Evolutionary conservation across 2,888 invertebrate genomes (phyloP).

Genomic region (Andrena praecox): DNA sequence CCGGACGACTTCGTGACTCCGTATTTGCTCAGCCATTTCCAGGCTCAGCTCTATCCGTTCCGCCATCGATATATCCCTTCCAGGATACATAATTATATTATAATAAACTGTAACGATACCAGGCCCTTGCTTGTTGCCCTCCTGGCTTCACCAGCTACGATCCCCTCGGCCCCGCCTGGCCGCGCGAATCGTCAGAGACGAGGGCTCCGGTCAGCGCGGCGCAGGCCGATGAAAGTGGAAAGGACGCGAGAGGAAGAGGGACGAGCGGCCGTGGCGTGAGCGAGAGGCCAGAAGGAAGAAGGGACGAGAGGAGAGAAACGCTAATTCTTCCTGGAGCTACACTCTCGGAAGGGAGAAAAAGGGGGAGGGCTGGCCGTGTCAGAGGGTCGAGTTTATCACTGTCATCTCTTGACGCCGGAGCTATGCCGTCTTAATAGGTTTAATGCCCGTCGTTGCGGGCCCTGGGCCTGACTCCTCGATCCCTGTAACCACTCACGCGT

Average conservation of each 20-base stretch:
- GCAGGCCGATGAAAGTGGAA: slow-evolving; percentile 2
- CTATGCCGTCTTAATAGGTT: slow-evolving; percentile 77
- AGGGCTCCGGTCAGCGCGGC: slow-evolving; percentile 18
- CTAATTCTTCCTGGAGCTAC: slow-evolving; percentile 64
- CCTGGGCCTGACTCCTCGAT: slow-evolving; percentile 65
- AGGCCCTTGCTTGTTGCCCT: slow-evolving; percentile 61
- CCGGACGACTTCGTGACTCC: slow-evolving; percentile 83
- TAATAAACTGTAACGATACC: slow-evolving; percentile 84
- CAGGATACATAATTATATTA: slow-evolving; percentile 84
- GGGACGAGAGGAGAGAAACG: slow-evolving; percentile 44
- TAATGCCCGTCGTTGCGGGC: slow-evolving; percentile 74
- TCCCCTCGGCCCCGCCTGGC: slow-evolving; percentile 53
- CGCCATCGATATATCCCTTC: slow-evolving; percentile 78
- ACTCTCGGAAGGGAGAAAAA: slow-evolving; percentile 6
- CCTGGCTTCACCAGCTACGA: slow-evolving; percentile 47
- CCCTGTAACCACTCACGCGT: slow-evolving; percentile 63
- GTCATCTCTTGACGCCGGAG: slow-evolving; percentile 78
- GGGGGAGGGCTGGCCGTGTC: slow-evolving; percentile 69
- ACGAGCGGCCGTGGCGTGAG: slow-evolving; percentile 9
- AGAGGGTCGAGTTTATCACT: slow-evolving; percentile 80
- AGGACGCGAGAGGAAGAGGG: slow-evolving; percentile 9
- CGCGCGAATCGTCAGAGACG: slow-evolving; percentile 17
- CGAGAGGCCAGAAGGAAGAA: slow-evolving; percentile 23
- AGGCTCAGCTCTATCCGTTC: slow-evolving; percentile 70
- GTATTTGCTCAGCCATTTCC: slow-evolving; percentile 83